Conservation (phyloP, 2,888 invertebrate genomes). For the Cephalotes varians region DNA sequence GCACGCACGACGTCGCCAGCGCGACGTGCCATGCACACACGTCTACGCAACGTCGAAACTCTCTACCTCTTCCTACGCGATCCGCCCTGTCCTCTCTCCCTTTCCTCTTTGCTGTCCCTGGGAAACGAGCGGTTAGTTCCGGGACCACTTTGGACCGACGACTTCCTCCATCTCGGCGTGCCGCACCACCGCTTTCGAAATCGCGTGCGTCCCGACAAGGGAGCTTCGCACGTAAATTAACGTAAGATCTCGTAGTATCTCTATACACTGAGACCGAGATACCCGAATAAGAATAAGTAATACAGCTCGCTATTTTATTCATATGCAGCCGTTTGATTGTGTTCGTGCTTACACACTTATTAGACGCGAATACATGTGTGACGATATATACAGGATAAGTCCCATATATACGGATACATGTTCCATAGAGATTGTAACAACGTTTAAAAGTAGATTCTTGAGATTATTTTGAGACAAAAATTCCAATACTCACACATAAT, state of each 20-base stretch:
- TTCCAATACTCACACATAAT: neutral
- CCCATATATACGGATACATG: too few species aligned
- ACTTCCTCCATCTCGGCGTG: slow-evolving; percentile 51
- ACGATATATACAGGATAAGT: neutral
- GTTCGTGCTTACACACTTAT: neutral
- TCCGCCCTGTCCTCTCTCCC: slow-evolving; percentile 34
- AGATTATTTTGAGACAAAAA: neutral
- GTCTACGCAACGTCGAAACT: slow-evolving; percentile 57
- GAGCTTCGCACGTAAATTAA: neutral
- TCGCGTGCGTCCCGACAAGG: neutral
- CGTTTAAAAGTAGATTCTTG: neutral
- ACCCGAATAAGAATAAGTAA: too few species aligned
- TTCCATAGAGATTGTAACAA: neutral
- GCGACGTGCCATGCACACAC: slow-evolving; percentile 12
- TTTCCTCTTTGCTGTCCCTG: slow-evolving; percentile 7
- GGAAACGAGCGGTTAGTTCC: slow-evolving; percentile 66
- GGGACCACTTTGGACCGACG: slow-evolving; percentile 52
- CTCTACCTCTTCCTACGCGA: slow-evolving; percentile 55
- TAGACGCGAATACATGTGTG: neutral
- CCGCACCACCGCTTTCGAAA: slow-evolving; percentile 15
- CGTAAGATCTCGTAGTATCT: neutral
- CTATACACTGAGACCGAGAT: neutral
- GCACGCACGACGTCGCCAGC: slow-evolving; percentile 10
- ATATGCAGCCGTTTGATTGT: neutral
- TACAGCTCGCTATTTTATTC: neutral